Base-by-base conservation (phyloP, 2,797 vertebrate species). In the Poeciliopsis paucimaculata region DNA sequence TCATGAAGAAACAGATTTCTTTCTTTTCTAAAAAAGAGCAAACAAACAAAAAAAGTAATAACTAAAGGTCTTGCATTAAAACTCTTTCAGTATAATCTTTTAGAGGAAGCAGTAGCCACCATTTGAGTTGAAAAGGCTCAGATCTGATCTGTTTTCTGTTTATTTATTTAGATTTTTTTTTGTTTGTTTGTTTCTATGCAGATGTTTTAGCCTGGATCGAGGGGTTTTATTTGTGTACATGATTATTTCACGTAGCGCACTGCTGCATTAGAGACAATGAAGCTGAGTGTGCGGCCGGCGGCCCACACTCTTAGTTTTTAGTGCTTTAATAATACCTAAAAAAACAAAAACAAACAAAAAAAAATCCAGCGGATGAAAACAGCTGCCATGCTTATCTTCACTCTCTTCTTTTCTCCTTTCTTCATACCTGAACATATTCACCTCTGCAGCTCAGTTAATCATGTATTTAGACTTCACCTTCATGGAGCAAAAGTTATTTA, bases 61-160 rank as follows among this genome's bases (percentile, higher is more conserved):
- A 71, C 66, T 93, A 92, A 87, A 89, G 92, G 91, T 94, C 93
- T 92, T 94, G 93, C 94, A 95, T 95, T 89, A 92, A 91, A 94
- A 90, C 78, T 89, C 86, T 88, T 90, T 94, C 86, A 93, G 91
- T 94, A 91, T 91, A 88, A 93, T 93, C 91, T 94, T 95, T 95
- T 94, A 93, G 94, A 93, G 85, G 83, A 92, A 92, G 86, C 87
- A 81, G 90, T 94, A 94, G 94, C 93, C 93, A 92, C 90, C 79
- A 81, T 90, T 90, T 77, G 89, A 91, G 91, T 66, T 85, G 85
- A 79, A 77, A 86, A 86, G 82, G 88, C 83, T 93, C 83, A 77
- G 79, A 83, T 84, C 76, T 84, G 81, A 66, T 62, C 81, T 86
- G 81, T 80, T 81, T 77, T 81, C 72, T 88, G 89, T 90, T 89